Percentiles rank a stretch among this genome's conserved stretches.
Conservation (phyloP, 2,888 invertebrate species). For the Ophonus ardosiacus region DNA sequence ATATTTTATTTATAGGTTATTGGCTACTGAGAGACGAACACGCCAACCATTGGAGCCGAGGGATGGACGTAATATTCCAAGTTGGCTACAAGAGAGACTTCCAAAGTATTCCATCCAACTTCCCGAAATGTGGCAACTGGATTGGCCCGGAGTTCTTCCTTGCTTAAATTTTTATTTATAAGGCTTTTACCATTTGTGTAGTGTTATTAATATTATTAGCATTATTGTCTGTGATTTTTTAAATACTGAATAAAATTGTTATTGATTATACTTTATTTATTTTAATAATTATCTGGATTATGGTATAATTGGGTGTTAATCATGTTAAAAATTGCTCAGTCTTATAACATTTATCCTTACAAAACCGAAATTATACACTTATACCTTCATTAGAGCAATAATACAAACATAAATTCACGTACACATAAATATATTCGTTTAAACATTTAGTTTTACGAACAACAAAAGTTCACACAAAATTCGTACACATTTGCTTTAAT, state of each 20-base stretch:
- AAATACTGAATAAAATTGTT: constrained; percentile 53
- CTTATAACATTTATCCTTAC: too few relatives aligned
- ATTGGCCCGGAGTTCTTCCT: constrained; percentile 87
- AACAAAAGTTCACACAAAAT: too few relatives aligned
- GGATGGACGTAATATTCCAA: constrained; percentile 85
- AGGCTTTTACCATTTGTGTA: constrained; percentile 22
- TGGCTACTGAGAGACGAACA: constrained; percentile 90
- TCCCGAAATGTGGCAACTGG: constrained; percentile 88
- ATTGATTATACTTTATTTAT: constrained; percentile 1
- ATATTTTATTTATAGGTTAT: constrained; percentile 78
- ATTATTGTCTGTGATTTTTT: constrained; percentile 41
- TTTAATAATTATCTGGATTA: too few relatives aligned
- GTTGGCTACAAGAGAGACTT: constrained; percentile 84
- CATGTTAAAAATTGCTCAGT: too few relatives aligned
- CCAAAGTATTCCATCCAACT: constrained; percentile 82
- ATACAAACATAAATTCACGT: too few relatives aligned
- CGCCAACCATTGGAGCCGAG: constrained; percentile 85
- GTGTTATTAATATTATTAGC: constrained; percentile 18
- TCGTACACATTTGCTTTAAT: too few relatives aligned
- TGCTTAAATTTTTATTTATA: constrained; percentile 74
- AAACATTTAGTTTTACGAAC: too few relatives aligned
- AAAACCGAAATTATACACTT: too few relatives aligned
- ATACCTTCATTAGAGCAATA: too few relatives aligned
- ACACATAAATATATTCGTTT: too few relatives aligned
- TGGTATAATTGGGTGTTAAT: too few relatives aligned